Conservation (phyloP, 1,140 invertebrate species). For the Idris sp. region DNA sequence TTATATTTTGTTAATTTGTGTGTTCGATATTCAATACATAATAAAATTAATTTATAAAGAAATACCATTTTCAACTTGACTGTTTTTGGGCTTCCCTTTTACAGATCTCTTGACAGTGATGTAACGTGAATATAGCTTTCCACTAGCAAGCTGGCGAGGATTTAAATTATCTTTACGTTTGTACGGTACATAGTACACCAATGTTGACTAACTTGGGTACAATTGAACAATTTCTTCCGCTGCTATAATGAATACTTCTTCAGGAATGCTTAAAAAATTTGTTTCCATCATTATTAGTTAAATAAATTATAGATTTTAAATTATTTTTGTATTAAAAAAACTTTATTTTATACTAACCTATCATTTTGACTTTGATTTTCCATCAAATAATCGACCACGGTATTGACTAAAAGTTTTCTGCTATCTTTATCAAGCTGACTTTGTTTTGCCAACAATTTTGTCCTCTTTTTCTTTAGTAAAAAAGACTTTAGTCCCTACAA, state of each 20-base stretch:
- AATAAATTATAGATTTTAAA: too few relatives aligned
- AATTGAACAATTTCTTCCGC: constrained; percentile 17
- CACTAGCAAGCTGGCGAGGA: constrained; percentile 5
- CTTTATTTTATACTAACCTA: background rate
- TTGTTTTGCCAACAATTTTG: background rate
- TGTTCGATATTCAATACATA: too few relatives aligned
- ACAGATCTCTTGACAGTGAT: background rate
- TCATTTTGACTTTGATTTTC: constrained; percentile 1
- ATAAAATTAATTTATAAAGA: too few relatives aligned
- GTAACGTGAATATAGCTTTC: constrained; percentile 5
- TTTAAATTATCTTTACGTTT: constrained; percentile 7
- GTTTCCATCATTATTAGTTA: background rate
- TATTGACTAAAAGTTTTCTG: background rate
- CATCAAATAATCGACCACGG: constrained; percentile 7
- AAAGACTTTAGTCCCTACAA: too few relatives aligned
- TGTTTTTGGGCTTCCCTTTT: too few relatives aligned
- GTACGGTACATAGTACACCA: constrained; percentile 15
- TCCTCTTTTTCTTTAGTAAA: too few relatives aligned
- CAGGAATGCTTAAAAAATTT: constrained; percentile 7
- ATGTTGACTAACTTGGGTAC: constrained; percentile 7
- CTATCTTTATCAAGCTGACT: background rate
- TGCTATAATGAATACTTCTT: constrained; percentile 11
- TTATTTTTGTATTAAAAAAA: background rate
- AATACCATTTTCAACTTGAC: too few relatives aligned
- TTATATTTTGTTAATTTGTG: too few relatives aligned